Conservation (phyloP, 2,888 invertebrate genomes). For the Drosophila pseudotakahashii region DNA sequence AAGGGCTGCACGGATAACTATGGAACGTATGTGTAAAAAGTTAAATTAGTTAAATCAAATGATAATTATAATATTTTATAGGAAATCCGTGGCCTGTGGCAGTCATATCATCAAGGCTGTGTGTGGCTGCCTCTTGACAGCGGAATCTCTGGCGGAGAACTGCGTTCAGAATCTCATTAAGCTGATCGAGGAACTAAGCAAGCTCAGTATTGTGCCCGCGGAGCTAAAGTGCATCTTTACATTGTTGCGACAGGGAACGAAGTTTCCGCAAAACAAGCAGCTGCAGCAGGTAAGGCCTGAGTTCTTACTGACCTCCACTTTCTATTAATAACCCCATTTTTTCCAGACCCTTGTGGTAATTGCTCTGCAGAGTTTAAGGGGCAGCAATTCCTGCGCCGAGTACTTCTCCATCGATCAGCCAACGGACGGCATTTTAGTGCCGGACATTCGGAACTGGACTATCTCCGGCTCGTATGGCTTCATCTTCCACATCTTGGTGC, state of each 20-base stretch:
- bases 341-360: slow-evolving; percentile 80
- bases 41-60: not conserved
- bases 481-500: slow-evolving; percentile 86
- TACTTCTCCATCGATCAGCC: slow-evolving; percentile 85
- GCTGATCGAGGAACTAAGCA: slow-evolving; percentile 86
- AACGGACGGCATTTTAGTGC: slow-evolving; percentile 85
- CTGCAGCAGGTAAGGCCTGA: slow-evolving; percentile 77
- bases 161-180: slow-evolving; percentile 85
- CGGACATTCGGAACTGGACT: slow-evolving; percentile 86
- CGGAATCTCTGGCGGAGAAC: slow-evolving; percentile 83
- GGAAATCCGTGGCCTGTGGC: slow-evolving; percentile 86
- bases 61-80: slow-evolving; percentile 51
- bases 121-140: slow-evolving; percentile 84
- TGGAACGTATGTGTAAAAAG: slow-evolving; percentile 77
- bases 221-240: slow-evolving; percentile 86
- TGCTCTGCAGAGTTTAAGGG: slow-evolving; percentile 81
- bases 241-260: slow-evolving; percentile 78
- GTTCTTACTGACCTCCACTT: too few species aligned
- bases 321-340: not conserved
- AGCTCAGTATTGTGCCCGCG: slow-evolving; percentile 86
- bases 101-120: slow-evolving; percentile 85
- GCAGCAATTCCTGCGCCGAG: slow-evolving; percentile 84
- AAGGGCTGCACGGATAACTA: slow-evolving; percentile 85
- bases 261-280: slow-evolving; percentile 81
- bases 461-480: slow-evolving; percentile 86